A percentile compares a stretch with the other conserved stretches of the same genome.
These are phyloP conservation scores for Hymenopus coronatus DNA, from an alignment of 2,888 invertebrate genomes.

Conservation along the genomic window DNA sequence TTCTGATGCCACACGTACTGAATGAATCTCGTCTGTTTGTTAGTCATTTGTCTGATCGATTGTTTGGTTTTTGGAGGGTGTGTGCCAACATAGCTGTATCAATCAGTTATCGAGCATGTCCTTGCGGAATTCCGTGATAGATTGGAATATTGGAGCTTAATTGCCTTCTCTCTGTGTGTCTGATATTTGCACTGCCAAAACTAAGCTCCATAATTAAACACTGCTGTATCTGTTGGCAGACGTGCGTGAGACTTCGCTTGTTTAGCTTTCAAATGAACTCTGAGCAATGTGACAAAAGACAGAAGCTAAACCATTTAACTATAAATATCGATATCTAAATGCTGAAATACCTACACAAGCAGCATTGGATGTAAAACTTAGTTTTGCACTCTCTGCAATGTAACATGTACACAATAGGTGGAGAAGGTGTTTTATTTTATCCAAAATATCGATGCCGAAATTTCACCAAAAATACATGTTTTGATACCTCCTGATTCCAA, in stretches of 20 bases:
- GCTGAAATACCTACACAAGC: too few species aligned
- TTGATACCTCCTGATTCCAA: too few species aligned
- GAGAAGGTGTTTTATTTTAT: too few species aligned
- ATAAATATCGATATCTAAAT: too few species aligned
- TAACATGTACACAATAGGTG: too few species aligned
- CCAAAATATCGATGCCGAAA: too few species aligned
- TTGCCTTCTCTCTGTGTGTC: neutral
- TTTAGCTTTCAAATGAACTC: neutral
- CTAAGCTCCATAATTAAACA: neutral
- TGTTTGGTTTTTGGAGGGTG: neutral
- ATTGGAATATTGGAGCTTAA: neutral
- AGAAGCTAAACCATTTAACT: too few species aligned
- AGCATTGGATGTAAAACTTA: too few species aligned
- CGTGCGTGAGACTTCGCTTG: neutral
- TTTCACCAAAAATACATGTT: too few species aligned
- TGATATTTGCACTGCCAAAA: neutral
- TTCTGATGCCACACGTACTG: neutral
- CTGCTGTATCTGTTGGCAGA: neutral
- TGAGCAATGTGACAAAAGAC: neutral
- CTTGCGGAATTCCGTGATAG: neutral
- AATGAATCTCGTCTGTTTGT: neutral
- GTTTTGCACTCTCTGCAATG: too few species aligned
- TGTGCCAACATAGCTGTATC: neutral
- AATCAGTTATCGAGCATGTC: neutral
- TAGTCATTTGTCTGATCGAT: neutral